These are phyloP conservation scores for Poeciliopsis retropinna DNA, from an alignment of 2,113 vertebrate genomes.

Conservation along the genomic window DNA sequence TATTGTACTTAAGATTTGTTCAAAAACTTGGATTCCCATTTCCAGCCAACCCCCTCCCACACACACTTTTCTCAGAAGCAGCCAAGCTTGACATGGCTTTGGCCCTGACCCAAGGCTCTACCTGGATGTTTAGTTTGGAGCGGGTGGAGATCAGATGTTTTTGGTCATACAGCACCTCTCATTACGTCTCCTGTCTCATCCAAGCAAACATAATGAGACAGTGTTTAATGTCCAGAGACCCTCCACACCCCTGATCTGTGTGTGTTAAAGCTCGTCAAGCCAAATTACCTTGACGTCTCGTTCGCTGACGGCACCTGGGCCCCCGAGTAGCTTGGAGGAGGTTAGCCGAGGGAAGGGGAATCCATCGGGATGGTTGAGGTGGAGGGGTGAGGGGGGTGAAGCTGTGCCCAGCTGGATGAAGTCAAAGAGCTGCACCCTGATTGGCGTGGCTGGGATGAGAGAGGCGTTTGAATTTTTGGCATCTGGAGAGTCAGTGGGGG, in stretches of 20 bases:
- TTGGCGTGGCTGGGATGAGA: conserved; percentile 63
- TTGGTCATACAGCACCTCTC: conserved; percentile 76
- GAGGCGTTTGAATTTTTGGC: conserved; percentile 47
- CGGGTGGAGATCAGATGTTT: conserved; percentile 80
- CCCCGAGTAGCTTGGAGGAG: conserved; percentile 79
- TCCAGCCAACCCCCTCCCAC: not conserved
- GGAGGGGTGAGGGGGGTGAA: conserved; percentile 55
- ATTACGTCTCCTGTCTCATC: conserved; percentile 75
- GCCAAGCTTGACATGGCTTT: conserved; percentile 73
- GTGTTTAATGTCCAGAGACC: conserved; percentile 82
- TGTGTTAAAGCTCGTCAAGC: conserved; percentile 73
- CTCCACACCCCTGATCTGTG: conserved; percentile 65
- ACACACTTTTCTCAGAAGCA: conserved; percentile 27
- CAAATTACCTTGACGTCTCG: conserved; percentile 85
- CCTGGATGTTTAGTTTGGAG: conserved; percentile 75
- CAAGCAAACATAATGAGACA: conserved; percentile 84
- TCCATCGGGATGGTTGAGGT: conserved; percentile 70
- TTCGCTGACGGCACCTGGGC: conserved; percentile 87
- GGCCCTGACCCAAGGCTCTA: conserved; percentile 76
- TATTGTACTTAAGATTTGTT: no score
- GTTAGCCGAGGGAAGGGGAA: conserved; percentile 68
- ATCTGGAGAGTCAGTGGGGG: conserved; percentile 50
- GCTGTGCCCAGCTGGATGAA: conserved; percentile 87
- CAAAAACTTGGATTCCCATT: no score
- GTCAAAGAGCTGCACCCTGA: conserved; percentile 77